phyloP scores from a whole-genome alignment of 2,888 invertebrate species.

The Caenorhabditis sp. region DNA sequence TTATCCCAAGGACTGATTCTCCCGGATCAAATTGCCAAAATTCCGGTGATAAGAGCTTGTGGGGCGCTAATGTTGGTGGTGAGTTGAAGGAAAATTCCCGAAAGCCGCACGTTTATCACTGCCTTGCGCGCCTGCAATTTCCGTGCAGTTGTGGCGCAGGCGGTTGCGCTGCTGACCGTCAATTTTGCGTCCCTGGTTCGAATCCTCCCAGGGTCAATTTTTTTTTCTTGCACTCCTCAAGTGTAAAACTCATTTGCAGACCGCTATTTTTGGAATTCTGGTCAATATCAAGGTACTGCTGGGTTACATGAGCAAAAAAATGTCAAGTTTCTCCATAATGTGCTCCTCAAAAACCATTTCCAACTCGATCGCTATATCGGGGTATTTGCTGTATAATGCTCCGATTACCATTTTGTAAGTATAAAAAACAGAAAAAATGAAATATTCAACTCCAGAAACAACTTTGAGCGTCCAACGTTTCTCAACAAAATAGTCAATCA shows the following conservation, averaged over 20 bases:
- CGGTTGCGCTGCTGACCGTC: too few relatives aligned
- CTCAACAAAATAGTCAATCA: constrained; percentile 50
- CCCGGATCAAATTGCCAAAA: background rate
- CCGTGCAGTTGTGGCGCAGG: too few relatives aligned
- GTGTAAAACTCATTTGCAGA: constrained; percentile 6
- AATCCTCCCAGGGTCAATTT: too few relatives aligned
- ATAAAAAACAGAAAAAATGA: too few relatives aligned
- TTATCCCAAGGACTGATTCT: background rate
- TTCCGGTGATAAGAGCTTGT: background rate
- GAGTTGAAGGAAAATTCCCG: background rate
- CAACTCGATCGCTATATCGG: constrained; percentile 21
- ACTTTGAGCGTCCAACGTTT: constrained; percentile 26
- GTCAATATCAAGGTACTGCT: constrained; percentile 18
- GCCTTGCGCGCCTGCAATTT: too few relatives aligned
- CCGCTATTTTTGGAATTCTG: constrained; percentile 13
- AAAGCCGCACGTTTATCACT: too few relatives aligned
- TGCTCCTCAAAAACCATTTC: constrained; percentile 51
- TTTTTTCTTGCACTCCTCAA: too few relatives aligned
- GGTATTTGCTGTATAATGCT: constrained; percentile 45
- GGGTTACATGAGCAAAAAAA: constrained; percentile 18
- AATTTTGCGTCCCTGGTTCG: too few relatives aligned
- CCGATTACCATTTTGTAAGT: constrained; percentile 48
- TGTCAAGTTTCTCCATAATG: constrained; percentile 51
- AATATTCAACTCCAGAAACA: constrained; percentile 12
- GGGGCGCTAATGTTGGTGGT: background rate